Evolutionary conservation across 1,140 invertebrate genomes (phyloP), one percentile per base, ranked within the genome.

Genomic region (Eriocheir sinensis): DNA sequence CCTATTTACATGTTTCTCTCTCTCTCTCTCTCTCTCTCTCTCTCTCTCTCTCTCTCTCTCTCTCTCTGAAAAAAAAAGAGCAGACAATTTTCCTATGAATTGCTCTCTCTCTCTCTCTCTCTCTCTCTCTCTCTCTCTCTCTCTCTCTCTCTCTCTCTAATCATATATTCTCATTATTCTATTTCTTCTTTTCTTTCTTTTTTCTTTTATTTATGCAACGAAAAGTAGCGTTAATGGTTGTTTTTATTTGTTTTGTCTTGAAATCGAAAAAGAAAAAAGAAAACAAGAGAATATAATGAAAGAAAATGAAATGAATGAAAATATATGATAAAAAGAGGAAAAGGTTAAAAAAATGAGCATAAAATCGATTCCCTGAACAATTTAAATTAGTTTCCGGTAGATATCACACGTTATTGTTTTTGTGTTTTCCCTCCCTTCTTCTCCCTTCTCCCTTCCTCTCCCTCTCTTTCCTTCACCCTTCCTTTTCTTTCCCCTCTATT

Each of bases 361-460:
- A 8, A 72, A 21, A 72, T 72, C 21, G 27, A 72, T n/a, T 72
- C n/a, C 8, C 60, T n/a, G 27, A 72, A 3, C 21, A 72, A 72
- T 72, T n/a, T 72, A 72, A 72, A 72, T 72, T 72, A 4, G 60
- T 72, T 72, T 72, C 60, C 60, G 60, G 60, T 21, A 72, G n/a
- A 72, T 72, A 72, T 72, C 60, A n/a, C n/a, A 72, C 60, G n/a
- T 72, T n/a, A 72, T n/a, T n/a, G 60, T 72, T n/a, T n/a, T n/a
- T n/a, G n/a, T n/a, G n/a, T n/a, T n/a, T n/a, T n/a, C n/a, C n/a
- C n/a, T n/a, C n/a, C n/a, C n/a, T n/a, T n/a, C n/a, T n/a, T n/a
- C n/a, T n/a, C 60, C 4, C 44, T 48, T 4, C 15, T 48, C 44
- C 44, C 4, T 48, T 48, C 15, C 44, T 48, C 44, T 48, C 44